Evolutionary conservation across 2,113 vertebrate genomes (phyloP), one percentile per base, ranked within the genome.

Genomic region (Zosterops lateralis): DNA sequence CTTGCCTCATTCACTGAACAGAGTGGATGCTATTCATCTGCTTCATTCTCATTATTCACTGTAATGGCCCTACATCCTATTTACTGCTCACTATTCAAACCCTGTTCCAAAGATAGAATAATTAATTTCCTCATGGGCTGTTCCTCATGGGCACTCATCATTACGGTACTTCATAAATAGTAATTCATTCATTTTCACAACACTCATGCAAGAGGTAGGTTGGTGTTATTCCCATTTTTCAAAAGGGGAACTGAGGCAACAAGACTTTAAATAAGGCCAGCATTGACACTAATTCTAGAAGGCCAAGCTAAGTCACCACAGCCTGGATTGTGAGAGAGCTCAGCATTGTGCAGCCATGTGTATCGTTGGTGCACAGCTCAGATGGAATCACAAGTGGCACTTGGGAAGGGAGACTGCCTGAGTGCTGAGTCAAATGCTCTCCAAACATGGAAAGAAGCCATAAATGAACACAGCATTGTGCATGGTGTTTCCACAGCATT

Each of bases 41-140:
- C 85, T 93, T 94, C 88, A 56, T 83, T 95, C 78, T 95, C 89
- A 85, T 96, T 90, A 94, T 88, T 94, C 91, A 92, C 77, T 90
- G 75, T 94, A 90, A 96, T 92, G 96, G 91, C 31, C 85, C 82
- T 83, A 96, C 89, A 85, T 89, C 81, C 89, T 97, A 95, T 96
- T 89, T 96, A 95, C 95, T 92, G 89, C 89, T 95, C 94, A 90
- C 89, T 85, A 96, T 96, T 96, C 95, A 95, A 96, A 86, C 57
- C 44, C 90, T 91, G 84, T 85, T 97, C 87, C 76, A 84, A 91
- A 95, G 95, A 96, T 53, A 95, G 91, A 92, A 95, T 95, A 95
- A 96, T 96, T 97, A 95, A 96, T 96, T 96, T 96, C 94, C 94
- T 96, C 91, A 57, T 95, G 89, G 96, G 92, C 95, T 82, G 87